These are phyloP conservation scores for Campoplex capitator DNA, from an alignment of 2,888 invertebrate genomes.

Conservation along the genomic window DNA sequence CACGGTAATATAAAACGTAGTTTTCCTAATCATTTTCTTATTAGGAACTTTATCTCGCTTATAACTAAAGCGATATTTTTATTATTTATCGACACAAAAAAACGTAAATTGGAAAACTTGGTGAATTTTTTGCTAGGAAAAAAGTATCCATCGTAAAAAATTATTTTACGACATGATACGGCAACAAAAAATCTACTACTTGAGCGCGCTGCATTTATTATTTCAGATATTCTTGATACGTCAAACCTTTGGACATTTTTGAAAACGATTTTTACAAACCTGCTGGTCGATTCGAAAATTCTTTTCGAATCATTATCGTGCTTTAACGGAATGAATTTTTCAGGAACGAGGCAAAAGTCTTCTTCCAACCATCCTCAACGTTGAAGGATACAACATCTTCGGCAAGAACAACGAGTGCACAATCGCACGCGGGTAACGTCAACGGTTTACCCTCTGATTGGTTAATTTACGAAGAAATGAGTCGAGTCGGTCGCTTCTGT, in stretches of 20 bases:
- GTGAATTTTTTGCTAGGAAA: too few relatives aligned
- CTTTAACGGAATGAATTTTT: not conserved
- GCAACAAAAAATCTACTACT: too few relatives aligned
- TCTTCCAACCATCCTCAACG: conserved; percentile 88
- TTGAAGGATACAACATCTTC: conserved; percentile 85
- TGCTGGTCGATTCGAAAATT: not conserved
- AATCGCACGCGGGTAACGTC: conserved; percentile 83
- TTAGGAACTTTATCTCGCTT: too few relatives aligned
- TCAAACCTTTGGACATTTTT: not conserved
- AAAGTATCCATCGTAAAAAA: too few relatives aligned
- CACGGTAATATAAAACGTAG: conserved; percentile 85
- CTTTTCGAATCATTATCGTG: not conserved
- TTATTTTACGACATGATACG: too few relatives aligned
- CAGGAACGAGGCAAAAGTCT: conserved; percentile 88
- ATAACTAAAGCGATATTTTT: too few relatives aligned
- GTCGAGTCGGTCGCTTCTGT: conserved; percentile 89
- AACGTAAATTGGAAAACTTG: too few relatives aligned
- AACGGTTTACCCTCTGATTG: conserved; percentile 90
- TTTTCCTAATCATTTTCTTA: too few relatives aligned
- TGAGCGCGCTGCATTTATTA: too few relatives aligned
- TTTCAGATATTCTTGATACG: too few relatives aligned
- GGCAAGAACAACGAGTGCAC: conserved; percentile 78
- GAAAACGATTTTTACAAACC: not conserved
- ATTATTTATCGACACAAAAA: too few relatives aligned
- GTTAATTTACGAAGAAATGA: conserved; percentile 95